Evolutionary conservation across 2,113 vertebrate genomes (phyloP).

Genomic region (Lonchura striata): DNA sequence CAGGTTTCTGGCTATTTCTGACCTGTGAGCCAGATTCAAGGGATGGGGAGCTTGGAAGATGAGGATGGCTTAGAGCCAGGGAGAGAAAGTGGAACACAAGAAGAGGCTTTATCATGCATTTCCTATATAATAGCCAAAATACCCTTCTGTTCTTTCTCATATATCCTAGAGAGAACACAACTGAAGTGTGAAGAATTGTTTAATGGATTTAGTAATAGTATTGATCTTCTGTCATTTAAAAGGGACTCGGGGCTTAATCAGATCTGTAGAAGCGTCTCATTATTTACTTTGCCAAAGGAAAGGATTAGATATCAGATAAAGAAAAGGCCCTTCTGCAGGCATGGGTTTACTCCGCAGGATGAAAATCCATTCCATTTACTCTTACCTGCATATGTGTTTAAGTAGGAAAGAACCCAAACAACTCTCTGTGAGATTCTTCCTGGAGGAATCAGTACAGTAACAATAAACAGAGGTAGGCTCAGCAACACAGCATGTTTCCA

Average conservation of each 20-base stretch:
- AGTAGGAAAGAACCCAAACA: not conserved
- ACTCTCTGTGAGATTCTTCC: not conserved
- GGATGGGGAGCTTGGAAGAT: not conserved
- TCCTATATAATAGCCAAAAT: not conserved
- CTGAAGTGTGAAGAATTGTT: constrained; percentile 38
- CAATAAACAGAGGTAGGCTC: not conserved
- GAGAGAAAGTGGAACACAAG: not conserved
- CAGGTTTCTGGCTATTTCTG: not conserved
- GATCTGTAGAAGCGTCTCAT: constrained; percentile 18
- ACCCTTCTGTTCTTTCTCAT: constrained; percentile 9
- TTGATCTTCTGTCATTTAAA: constrained; percentile 41
- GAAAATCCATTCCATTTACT: not conserved
- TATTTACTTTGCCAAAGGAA: constrained; percentile 46
- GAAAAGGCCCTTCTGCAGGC: not conserved
- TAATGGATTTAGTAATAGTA: constrained; percentile 55
- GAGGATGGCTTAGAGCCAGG: not conserved
- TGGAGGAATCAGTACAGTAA: not conserved
- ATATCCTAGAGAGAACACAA: not conserved
- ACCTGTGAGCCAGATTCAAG: not conserved
- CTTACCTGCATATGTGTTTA: not conserved
- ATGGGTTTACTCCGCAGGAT: not conserved
- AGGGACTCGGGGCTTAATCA: constrained; percentile 19
- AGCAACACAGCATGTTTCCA: not conserved
- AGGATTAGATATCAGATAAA: constrained; percentile 33
- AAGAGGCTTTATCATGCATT: not conserved